A percentile compares a stretch with the other conserved stretches of the same genome.
Conservation (phyloP, 2,888 invertebrate species). For the Ophion slaviceki region DNA sequence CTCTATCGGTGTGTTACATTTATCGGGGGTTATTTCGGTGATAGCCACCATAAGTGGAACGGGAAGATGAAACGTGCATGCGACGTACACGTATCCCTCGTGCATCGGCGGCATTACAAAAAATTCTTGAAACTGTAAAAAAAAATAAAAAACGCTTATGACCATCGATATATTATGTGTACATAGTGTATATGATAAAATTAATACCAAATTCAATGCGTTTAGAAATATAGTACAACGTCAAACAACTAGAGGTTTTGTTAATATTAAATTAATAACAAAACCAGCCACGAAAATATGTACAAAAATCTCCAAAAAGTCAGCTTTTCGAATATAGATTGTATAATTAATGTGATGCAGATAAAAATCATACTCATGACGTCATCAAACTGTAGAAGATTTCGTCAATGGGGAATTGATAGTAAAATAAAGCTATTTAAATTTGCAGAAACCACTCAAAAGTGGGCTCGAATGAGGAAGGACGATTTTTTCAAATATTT, state of each 20-base stretch:
- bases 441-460: background rate
- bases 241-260: no score
- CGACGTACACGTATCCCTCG: slow-evolving; percentile 9
- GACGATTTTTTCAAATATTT: no score
- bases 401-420: background rate
- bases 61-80: slow-evolving; percentile 44
- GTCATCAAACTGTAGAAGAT: no score
- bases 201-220: background rate
- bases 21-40: slow-evolving; percentile 58
- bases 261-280: no score
- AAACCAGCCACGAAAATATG: no score
- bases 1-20: slow-evolving; percentile 49
- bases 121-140: background rate
- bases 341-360: no score
- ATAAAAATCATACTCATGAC: no score
- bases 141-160: background rate
- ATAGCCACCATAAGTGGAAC: slow-evolving; percentile 40
- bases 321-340: no score
- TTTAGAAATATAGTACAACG: no score
- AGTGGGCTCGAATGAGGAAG: no score
- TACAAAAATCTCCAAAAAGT: no score
- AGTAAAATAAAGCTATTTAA: background rate
- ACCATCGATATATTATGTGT: no score
- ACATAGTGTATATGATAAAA: background rate
- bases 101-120: background rate